Evolutionary conservation across 2,113 vertebrate species (phyloP), one percentile per base, ranked within the genome.

Genomic region (Otolemur garnettii): DNA sequence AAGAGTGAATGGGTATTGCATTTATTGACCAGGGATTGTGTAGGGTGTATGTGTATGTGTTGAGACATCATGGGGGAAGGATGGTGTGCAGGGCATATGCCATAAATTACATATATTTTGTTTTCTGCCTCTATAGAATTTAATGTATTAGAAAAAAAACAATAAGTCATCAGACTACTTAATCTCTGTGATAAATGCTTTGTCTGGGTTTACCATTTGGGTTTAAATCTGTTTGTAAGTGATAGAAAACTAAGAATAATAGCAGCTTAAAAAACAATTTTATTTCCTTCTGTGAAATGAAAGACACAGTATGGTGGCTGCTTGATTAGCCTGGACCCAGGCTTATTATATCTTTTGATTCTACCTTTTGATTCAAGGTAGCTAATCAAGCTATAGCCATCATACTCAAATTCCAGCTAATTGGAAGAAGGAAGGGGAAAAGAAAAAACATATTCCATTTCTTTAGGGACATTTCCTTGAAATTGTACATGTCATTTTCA

Each of bases 141-240:
- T 62, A 64, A 53, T 79, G 24, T 95, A 3, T 72, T 72, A 84
- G 19, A 77, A 92, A 82, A 35, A 95, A 94, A 71, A 17, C 42
- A 84, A 14, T 38, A 87, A 60, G 17, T 93, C 35, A 87, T 4
- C 33, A 90, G 22, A 59, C 28, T 84, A 0, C 38, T 80, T 87
- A 38, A n/a, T 87, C 50, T 75, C 53, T 68, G 4, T 77, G 74
- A 59, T 84, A 35, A 59, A 9, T 85, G 45, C 45, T 22, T 2
- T 80, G 3, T 64, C 33, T 86, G 45, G 18, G 6, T 83, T 5
- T 90, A 81, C 88, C 85, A 78, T 55, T 60, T 94, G 78, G 79
- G 57, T 87, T 83, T 59, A 68, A 30, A 7, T 84, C 87, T 90
- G 5, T 84, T 90, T 93, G 42, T 18, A 45, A 26, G 4, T 12